Evolutionary conservation across 2,797 vertebrate genomes (phyloP).

Genomic region (Hafferia zeledoni): DNA sequence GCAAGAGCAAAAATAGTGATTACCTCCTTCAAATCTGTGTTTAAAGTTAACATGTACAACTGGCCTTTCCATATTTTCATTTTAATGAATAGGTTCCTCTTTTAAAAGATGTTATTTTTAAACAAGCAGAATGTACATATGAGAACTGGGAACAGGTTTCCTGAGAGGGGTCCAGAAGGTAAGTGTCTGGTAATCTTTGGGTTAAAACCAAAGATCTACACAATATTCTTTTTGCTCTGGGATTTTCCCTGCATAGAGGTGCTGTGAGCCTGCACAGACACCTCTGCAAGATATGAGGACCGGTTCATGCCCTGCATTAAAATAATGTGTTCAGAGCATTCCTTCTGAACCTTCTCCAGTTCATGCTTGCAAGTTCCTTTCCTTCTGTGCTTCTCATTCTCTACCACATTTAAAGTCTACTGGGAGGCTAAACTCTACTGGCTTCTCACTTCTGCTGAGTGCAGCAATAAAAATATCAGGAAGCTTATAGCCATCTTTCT

Average conservation of each 20-base stretch:
- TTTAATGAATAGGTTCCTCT: neutral
- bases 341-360: neutral
- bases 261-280: neutral
- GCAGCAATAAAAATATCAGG: neutral
- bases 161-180: neutral
- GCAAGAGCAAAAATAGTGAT: neutral
- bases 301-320: neutral
- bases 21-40: neutral
- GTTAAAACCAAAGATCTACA: neutral
- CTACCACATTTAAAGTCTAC: neutral
- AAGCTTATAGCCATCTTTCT: neutral
- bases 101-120: neutral
- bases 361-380: neutral
- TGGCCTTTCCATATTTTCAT: neutral
- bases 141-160: neutral
- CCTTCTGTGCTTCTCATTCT: neutral
- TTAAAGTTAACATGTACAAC: neutral
- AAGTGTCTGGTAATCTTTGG: neutral
- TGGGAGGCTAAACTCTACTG: neutral
- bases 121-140: neutral
- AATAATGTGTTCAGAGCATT: neutral
- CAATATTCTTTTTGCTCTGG: neutral
- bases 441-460: neutral
- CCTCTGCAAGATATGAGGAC: neutral
- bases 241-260: neutral